A percentile compares a stretch with the other conserved stretches of the same genome.
Conservation (phyloP, 2,113 vertebrate species). For the Hypomesus transpacificus region DNA sequence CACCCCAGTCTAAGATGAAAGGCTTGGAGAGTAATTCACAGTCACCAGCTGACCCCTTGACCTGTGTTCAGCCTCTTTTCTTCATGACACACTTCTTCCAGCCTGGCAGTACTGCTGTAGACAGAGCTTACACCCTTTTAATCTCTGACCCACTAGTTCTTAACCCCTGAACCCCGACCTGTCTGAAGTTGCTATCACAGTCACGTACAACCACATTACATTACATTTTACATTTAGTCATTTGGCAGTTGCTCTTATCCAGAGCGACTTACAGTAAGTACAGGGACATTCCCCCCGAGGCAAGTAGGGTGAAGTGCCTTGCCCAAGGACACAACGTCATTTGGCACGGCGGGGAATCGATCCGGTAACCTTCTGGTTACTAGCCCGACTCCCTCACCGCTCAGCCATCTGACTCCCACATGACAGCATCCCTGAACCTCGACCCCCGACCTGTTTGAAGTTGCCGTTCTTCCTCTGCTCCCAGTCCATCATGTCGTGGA, state of each 20-base stretch:
- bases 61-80: neutral
- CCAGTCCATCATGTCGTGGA: slow-evolving; percentile 99
- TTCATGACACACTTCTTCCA: neutral
- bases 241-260: too few species aligned
- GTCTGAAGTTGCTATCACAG: neutral
- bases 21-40: neutral
- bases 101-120: too few species aligned
- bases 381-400: too few species aligned
- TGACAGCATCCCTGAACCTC: neutral
- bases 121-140: neutral
- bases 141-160: neutral
- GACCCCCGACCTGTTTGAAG: slow-evolving; percentile 88
- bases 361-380: too few species aligned
- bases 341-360: too few species aligned
- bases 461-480: slow-evolving; percentile 96
- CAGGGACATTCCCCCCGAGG: too few species aligned
- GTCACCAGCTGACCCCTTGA: neutral
- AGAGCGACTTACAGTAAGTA: too few species aligned
- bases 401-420: too few species aligned
- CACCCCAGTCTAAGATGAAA: too few species aligned
- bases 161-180: neutral
- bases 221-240: too few species aligned
- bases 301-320: too few species aligned
- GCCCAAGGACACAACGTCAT: too few species aligned
- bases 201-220: neutral